These are phyloP conservation scores for Eumacrocentrus americanus DNA, from an alignment of 2,888 invertebrate genomes.

Conservation along the genomic window DNA sequence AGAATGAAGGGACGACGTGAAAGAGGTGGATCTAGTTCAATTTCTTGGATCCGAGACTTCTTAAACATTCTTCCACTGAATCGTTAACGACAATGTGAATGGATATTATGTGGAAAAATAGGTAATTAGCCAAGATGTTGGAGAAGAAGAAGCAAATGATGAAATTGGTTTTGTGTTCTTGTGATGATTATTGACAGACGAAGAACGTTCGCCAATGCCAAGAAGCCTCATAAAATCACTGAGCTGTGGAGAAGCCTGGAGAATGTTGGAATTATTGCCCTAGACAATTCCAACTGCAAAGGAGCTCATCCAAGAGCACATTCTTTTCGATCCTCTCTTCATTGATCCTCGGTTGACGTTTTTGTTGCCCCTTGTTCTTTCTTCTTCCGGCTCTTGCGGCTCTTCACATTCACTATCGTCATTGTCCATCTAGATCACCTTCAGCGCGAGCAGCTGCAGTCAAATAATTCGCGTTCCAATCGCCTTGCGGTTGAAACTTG, in stretches of 20 bases:
- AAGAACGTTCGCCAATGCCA: conserved; percentile 17
- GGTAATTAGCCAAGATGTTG: neutral
- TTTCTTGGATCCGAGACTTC: conserved; percentile 11
- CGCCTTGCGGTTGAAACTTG: neutral
- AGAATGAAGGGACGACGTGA: conserved; percentile 11
- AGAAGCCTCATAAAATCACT: conserved; percentile 47
- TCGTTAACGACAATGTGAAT: neutral
- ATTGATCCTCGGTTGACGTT: conserved; percentile 2
- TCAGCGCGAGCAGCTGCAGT: neutral
- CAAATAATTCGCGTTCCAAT: neutral
- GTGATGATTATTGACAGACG: conserved; percentile 9
- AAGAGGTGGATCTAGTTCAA: conserved; percentile 11
- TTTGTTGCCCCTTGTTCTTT: conserved; percentile 1
- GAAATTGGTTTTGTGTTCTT: neutral
- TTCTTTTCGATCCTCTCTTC: conserved; percentile 7
- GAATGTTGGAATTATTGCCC: conserved; percentile 25
- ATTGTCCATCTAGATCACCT: neutral
- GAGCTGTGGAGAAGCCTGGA: conserved; percentile 43
- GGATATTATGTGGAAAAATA: neutral
- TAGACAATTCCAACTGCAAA: conserved; percentile 17
- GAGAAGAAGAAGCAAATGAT: neutral
- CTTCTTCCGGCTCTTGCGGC: conserved; percentile 4
- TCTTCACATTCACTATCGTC: neutral
- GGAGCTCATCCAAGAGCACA: conserved; percentile 17
- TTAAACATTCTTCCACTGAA: conserved; percentile 20